These are phyloP conservation scores for Chelon auratus DNA, from an alignment of 2,797 vertebrate genomes.

Conservation along the genomic window DNA sequence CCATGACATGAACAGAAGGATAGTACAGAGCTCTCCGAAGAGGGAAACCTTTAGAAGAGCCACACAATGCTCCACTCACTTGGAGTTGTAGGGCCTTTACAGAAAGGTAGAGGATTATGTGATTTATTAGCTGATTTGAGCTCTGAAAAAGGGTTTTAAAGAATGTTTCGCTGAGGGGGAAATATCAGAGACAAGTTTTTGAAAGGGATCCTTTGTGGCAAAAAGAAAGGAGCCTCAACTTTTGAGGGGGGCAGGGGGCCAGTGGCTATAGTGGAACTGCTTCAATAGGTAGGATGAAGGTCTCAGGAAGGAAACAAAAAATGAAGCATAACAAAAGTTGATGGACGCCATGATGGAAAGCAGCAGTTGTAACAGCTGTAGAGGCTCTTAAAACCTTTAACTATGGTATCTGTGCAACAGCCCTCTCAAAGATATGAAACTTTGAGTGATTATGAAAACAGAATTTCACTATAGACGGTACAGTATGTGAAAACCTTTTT, in stretches of 20 bases:
- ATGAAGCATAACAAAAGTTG: conserved; percentile 56
- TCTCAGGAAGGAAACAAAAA: conserved; percentile 44
- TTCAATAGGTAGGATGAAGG: conserved; percentile 58
- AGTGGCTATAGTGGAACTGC: conserved; percentile 48
- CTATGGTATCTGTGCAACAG: conserved; percentile 16
- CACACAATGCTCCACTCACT: conserved; percentile 76
- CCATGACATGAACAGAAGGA: conserved; percentile 54
- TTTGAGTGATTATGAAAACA: conserved; percentile 20
- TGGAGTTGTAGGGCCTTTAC: conserved; percentile 43
- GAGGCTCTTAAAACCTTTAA: conserved; percentile 34
- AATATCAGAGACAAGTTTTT: conserved; percentile 72
- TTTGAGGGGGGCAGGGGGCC: conserved; percentile 49
- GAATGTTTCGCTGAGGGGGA: conserved; percentile 74
- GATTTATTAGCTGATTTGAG: conserved; percentile 79
- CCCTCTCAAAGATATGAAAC: background rate
- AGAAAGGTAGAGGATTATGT: conserved; percentile 74
- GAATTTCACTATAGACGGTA: conserved; percentile 7
- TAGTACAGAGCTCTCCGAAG: conserved; percentile 60
- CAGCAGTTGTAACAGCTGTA: conserved; percentile 68
- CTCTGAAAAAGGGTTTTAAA: conserved; percentile 63
- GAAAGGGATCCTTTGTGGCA: conserved; percentile 76
- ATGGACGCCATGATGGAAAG: conserved; percentile 44
- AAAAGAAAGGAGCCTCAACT: conserved; percentile 65
- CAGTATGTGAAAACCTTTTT: conserved; percentile 16
- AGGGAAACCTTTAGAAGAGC: conserved; percentile 63